phyloP scores from a whole-genome alignment of 2,113 vertebrate genomes.

The Morone saxatilis region DNA sequence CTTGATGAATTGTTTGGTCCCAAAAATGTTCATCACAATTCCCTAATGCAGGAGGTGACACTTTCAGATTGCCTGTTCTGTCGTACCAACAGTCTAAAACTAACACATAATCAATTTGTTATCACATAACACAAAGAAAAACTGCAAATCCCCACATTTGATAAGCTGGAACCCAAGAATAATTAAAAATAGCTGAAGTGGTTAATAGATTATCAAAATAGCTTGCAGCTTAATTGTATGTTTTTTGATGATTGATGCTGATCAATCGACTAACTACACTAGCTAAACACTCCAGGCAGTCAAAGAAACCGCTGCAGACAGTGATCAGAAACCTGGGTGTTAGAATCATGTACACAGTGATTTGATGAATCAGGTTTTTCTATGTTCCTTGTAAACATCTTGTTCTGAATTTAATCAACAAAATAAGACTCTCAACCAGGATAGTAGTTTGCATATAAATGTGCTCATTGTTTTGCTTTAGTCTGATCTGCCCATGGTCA shows the following conservation, averaged over 20 bases:
- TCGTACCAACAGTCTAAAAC: background rate
- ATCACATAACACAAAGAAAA: no score
- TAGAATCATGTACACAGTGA: background rate
- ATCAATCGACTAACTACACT: no score
- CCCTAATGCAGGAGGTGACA: background rate
- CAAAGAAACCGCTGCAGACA: background rate
- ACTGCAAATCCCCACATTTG: background rate
- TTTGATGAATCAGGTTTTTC: background rate
- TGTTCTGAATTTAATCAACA: slow-evolving; percentile 11
- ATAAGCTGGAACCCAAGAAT: background rate
- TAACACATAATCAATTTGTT: background rate
- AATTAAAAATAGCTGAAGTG: no score
- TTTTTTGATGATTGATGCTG: no score
- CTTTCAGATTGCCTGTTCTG: background rate
- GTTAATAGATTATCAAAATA: background rate
- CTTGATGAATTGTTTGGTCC: no score
- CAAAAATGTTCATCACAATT: background rate
- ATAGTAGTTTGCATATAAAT: slow-evolving; percentile 14
- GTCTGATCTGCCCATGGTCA: no score
- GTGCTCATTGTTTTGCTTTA: slow-evolving; percentile 10
- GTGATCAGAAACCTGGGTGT: background rate
- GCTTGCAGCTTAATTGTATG: background rate
- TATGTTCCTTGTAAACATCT: slow-evolving; percentile 2
- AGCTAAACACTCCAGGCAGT: background rate
- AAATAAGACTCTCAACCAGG: background rate